These are phyloP conservation scores for Typhlichthys eigenmanni DNA, from an alignment of 2,797 vertebrate species.

Conservation along the genomic window DNA sequence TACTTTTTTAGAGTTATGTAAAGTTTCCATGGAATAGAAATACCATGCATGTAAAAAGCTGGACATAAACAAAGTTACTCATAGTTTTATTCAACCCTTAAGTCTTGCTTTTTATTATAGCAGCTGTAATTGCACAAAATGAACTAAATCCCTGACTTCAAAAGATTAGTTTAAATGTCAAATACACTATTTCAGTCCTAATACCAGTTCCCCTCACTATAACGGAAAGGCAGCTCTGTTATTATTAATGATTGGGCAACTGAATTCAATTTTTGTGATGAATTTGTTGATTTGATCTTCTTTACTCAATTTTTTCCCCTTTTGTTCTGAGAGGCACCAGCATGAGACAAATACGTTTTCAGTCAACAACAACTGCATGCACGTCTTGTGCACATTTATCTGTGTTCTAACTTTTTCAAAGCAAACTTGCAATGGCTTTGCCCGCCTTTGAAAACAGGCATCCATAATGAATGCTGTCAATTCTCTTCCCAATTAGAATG, in stretches of 20 bases:
- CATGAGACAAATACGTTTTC: constrained; percentile 45
- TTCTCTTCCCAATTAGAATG: constrained; percentile 78
- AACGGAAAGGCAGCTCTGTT: neutral
- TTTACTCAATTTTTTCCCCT: constrained; percentile 34
- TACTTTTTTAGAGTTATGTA: neutral
- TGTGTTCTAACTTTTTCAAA: constrained; percentile 65
- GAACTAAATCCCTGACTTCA: neutral
- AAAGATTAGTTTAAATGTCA: constrained; percentile 8
- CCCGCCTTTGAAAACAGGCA: constrained; percentile 72
- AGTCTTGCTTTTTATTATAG: constrained; percentile 2
- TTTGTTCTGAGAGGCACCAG: constrained; percentile 40
- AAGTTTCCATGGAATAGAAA: too few species aligned
- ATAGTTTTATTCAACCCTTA: neutral
- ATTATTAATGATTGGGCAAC: neutral
- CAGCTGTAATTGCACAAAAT: neutral
- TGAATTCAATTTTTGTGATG: neutral
- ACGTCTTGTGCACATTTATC: constrained; percentile 58
- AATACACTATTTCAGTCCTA: neutral
- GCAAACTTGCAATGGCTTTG: constrained; percentile 55
- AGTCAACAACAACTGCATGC: constrained; percentile 54
- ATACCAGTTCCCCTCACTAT: neutral
- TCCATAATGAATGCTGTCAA: constrained; percentile 72
- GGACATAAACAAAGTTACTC: too few species aligned
- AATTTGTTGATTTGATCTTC: constrained; percentile 54
- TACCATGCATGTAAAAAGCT: too few species aligned